These are phyloP conservation scores for Anthopleura xanthogrammica DNA, from an alignment of 92 coral and sea anemone species.

Conservation along the genomic window DNA sequence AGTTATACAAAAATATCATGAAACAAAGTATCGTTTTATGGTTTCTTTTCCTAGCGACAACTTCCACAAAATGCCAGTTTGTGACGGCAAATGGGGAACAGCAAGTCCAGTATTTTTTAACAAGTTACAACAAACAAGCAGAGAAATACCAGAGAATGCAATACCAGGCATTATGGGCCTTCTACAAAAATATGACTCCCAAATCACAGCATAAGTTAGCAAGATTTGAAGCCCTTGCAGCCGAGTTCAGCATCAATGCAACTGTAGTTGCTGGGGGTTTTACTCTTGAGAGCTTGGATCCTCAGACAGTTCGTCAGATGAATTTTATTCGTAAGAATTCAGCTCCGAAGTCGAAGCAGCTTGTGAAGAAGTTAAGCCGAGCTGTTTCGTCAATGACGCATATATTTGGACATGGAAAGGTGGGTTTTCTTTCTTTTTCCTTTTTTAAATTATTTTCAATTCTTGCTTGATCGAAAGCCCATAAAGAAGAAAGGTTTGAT, in stretches of 20 bases:
- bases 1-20: background rate
- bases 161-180: conserved; percentile 19
- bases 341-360: conserved; percentile 4
- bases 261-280: conserved; percentile 3
- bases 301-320: conserved; percentile 8
- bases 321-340: conserved; percentile 15
- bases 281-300: background rate
- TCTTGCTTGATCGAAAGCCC: background rate
- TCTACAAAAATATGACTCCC: conserved; percentile 26
- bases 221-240: background rate
- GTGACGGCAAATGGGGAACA: background rate
- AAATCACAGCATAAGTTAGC: conserved; percentile 14
- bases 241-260: conserved; percentile 15
- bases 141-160: conserved; percentile 16
- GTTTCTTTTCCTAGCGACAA: background rate
- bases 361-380: conserved; percentile 6
- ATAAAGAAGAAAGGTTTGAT: background rate
- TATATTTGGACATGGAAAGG: conserved; percentile 26
- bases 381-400: conserved; percentile 25
- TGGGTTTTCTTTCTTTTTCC: conserved; percentile 8
- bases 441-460: background rate
- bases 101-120: conserved; percentile 17
- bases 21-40: background rate
- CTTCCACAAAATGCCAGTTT: background rate
- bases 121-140: conserved; percentile 9